phyloP scores from a whole-genome alignment of 2,888 invertebrate species.

The Machimus rusticus region DNA sequence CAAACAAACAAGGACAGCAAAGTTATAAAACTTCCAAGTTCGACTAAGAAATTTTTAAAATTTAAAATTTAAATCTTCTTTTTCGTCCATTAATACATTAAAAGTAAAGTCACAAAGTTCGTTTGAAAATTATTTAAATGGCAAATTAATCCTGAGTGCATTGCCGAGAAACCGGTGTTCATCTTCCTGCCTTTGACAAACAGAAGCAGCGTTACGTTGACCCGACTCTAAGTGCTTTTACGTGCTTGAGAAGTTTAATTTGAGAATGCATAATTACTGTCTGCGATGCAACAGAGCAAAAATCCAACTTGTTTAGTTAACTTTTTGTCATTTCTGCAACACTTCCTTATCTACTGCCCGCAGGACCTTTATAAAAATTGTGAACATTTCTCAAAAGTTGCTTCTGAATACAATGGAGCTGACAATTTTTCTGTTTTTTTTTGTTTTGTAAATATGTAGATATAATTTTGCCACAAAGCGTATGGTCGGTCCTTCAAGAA shows the following conservation, averaged over 20 bases:
- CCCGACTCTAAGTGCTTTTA: neutral
- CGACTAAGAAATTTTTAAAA: too few relatives aligned
- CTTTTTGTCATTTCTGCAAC: neutral
- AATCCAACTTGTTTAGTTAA: neutral
- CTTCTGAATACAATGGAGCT: neutral
- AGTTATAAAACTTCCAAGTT: too few relatives aligned
- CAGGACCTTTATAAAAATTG: neutral
- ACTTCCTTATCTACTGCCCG: neutral
- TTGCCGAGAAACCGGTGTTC: neutral
- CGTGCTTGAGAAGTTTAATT: neutral
- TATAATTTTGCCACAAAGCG: neutral
- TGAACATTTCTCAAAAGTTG: neutral
- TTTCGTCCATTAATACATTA: neutral
- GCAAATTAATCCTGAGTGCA: neutral
- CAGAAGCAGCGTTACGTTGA: neutral
- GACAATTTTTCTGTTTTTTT: neutral
- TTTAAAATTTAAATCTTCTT: neutral
- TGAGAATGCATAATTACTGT: neutral
- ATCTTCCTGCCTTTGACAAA: neutral
- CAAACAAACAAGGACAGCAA: too few relatives aligned
- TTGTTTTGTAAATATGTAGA: neutral
- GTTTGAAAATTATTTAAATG: neutral
- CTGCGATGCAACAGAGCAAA: neutral
- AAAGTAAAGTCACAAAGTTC: neutral
- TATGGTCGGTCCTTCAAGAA: neutral